phyloP scores from a whole-genome alignment of 2,113 vertebrate genomes.

The Ranitomeya variabilis region DNA sequence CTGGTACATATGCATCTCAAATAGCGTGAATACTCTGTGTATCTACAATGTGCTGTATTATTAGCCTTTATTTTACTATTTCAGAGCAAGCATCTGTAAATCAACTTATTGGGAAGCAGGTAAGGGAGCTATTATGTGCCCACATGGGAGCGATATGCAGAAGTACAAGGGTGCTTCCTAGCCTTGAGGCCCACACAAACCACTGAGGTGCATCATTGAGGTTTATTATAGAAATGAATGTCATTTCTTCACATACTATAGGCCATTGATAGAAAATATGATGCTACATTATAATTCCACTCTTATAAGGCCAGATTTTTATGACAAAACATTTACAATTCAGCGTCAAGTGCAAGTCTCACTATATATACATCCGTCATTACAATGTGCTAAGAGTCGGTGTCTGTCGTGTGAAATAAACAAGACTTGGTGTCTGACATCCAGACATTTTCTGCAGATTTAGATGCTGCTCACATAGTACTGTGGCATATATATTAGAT shows the following conservation, averaged over 20 bases:
- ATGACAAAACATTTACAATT: background rate
- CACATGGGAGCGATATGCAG: background rate
- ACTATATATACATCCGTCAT: background rate
- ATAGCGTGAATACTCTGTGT: too few relatives aligned
- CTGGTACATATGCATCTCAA: too few relatives aligned
- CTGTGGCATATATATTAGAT: background rate
- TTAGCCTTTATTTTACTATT: too few relatives aligned
- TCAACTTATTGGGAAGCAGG: background rate
- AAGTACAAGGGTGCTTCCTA: background rate
- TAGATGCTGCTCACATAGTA: background rate
- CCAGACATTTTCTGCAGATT: conserved; percentile 8
- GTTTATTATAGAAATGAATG: background rate
- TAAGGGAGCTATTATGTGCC: background rate
- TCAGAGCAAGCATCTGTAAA: too few relatives aligned
- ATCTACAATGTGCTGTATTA: too few relatives aligned
- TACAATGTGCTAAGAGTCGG: background rate
- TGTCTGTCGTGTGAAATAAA: background rate
- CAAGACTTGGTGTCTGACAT: background rate
- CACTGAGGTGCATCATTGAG: background rate
- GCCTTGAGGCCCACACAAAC: background rate
- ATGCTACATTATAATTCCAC: too few relatives aligned
- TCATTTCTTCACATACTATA: background rate
- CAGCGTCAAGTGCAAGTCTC: background rate
- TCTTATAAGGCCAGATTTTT: background rate
- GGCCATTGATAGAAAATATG: background rate